Base-by-base conservation (phyloP, 2,113 vertebrate genomes). In the Thunnus thynnus region DNA sequence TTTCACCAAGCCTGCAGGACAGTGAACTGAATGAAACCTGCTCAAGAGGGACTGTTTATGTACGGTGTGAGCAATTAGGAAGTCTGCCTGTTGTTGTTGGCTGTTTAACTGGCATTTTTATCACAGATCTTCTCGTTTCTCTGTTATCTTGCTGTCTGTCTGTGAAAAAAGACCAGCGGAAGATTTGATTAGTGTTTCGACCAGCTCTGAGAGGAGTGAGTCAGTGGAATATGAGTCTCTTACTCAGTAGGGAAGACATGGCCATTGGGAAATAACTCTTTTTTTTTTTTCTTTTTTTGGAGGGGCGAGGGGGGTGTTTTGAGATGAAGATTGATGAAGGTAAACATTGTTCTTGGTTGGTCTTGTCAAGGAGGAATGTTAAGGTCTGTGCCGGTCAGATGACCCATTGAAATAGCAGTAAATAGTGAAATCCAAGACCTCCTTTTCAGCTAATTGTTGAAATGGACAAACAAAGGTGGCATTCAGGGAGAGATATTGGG, bases 261-360 rank as follows among this genome's bases (percentile, higher is more conserved):
- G 60, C 67, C 46, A 69, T 83, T 79, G 64, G 54, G 69, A 68
- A 74, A 76, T 80, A 46, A 22, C 13, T 51, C 75, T 50, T 70
- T 65, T 30, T 32, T 30, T 55, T 64, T 56, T 69, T 57, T 64
- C 72, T 47, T 69, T 57, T 64, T 76, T 47, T 67, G 16, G 17
- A 8, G 1, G 36, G 36, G 32, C 3, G 22, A 56, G 72, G 60
- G 78, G 3, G 25, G 52, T 63, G 77, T 88, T 86, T 63, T 6
- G 54, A 66, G 86, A 82, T 78, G 69, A 84, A 86, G 89, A 88
- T 67, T 76, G 55, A 88, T 92, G 80, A 88, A 92, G 63, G 76
- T 89, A 89, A 91, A 94, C 86, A 85, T 90, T 91, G 82, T 90
- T 91, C 80, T 89, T 75, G 85, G 89, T 91, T 51, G 66, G 72